Conservation (phyloP, 2,888 invertebrate species). For the Rambutsinella grinnellia region DNA sequence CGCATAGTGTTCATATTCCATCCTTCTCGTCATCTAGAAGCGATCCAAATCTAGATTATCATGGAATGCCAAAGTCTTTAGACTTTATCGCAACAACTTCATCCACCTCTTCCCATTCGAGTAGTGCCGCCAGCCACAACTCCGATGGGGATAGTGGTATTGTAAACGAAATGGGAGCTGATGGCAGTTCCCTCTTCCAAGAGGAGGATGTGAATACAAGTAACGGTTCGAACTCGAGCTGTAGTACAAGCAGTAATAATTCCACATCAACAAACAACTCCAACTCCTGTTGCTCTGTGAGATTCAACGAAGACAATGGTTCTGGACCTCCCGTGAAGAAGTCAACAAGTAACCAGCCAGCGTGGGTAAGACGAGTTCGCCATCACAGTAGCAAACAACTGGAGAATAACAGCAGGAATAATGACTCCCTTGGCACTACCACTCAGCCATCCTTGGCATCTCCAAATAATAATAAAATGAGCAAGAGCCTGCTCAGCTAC, state of each 20-base stretch:
- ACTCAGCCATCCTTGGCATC: neutral
- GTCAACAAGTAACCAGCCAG: constrained; percentile 27
- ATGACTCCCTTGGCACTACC: neutral
- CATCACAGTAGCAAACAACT: constrained; percentile 29
- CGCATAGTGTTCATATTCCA: neutral
- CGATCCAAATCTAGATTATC: constrained; percentile 32
- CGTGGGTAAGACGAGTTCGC: constrained; percentile 29
- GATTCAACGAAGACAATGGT: constrained; percentile 44
- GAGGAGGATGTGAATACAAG: constrained; percentile 26
- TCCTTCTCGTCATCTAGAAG: neutral
- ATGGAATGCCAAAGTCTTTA: constrained; percentile 33
- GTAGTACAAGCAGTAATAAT: constrained; percentile 4
- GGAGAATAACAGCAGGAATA: constrained; percentile 3
- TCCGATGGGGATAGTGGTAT: constrained; percentile 83
- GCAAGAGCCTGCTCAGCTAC: neutral
- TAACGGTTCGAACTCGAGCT: neutral
- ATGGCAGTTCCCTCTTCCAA: constrained; percentile 75
- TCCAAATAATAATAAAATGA: constrained; percentile 4
- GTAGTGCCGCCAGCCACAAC: constrained; percentile 54
- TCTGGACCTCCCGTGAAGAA: neutral
- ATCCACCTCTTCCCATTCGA: constrained; percentile 30
- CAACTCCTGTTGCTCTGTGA: constrained; percentile 49
- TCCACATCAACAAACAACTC: constrained; percentile 18
- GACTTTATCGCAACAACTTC: constrained; percentile 44
- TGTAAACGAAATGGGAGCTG: constrained; percentile 79